phyloP scores from a whole-genome alignment of 2,888 invertebrate genomes.

The Hemithea aestivaria region DNA sequence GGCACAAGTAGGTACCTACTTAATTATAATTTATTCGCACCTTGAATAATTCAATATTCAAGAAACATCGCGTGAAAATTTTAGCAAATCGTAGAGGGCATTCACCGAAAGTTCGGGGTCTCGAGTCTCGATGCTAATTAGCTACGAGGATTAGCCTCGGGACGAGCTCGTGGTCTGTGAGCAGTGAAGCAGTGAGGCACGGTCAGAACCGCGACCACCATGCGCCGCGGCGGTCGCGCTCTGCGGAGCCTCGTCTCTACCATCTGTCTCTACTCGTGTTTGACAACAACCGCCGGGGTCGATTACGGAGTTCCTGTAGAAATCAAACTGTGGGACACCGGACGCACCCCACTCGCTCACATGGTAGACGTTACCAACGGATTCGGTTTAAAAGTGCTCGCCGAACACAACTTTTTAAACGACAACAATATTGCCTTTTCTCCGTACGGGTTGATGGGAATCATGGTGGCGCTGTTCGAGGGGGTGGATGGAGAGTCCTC shows the following conservation, averaged over 20 bases:
- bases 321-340: conserved; percentile 68
- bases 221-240: conserved; percentile 57
- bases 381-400: conserved; percentile 83
- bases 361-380: conserved; percentile 91
- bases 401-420: conserved; percentile 85
- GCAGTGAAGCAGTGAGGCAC: conserved; percentile 55
- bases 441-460: conserved; percentile 89
- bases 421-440: conserved; percentile 91
- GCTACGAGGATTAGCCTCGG: conserved; percentile 56
- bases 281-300: conserved; percentile 26
- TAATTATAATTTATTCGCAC: no score
- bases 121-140: conserved; percentile 62
- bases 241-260: conserved; percentile 27
- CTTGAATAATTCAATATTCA: no score
- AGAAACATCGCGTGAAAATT: conserved; percentile 33
- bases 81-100: conserved; percentile 52
- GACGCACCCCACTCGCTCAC: conserved; percentile 81
- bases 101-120: conserved; percentile 65
- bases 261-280: conserved; percentile 32
- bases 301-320: conserved; percentile 65
- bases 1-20: no score
- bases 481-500: conserved; percentile 86
- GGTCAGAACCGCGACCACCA: conserved; percentile 57
- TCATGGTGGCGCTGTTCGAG: conserved; percentile 88
- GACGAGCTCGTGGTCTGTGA: conserved; percentile 36